phyloP scores from a whole-genome alignment of 2,797 vertebrate species.

The Notamacropus eugenii region DNA sequence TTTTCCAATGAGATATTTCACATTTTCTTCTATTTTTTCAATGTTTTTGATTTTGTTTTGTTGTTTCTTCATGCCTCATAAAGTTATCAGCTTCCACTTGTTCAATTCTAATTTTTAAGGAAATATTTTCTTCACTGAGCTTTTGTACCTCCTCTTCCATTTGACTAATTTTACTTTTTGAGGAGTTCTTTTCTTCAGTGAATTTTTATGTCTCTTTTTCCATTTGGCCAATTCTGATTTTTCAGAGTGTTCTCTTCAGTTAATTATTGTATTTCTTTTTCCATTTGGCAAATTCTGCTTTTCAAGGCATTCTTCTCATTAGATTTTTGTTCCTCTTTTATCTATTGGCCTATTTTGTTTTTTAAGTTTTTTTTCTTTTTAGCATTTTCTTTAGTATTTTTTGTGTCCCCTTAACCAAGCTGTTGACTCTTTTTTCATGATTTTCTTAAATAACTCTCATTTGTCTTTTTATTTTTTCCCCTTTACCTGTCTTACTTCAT shows the following conservation, averaged over 20 bases:
- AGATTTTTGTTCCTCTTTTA: neutral
- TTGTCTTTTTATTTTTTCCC: too few species aligned
- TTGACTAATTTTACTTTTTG: neutral
- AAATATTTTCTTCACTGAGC: too few species aligned
- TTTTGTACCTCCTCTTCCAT: neutral
- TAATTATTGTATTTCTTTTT: neutral
- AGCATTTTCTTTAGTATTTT: neutral
- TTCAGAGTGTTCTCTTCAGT: too few species aligned
- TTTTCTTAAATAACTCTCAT: too few species aligned
- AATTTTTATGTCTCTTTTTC: neutral
- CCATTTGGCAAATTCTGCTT: neutral
- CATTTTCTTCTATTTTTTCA: too few species aligned
- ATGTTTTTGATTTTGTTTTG: too few species aligned
- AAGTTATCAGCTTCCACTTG: too few species aligned
- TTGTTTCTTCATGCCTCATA: too few species aligned
- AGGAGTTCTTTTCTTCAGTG: neutral
- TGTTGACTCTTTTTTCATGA: neutral
- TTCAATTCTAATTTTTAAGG: too few species aligned
- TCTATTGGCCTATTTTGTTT: neutral
- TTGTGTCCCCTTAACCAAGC: neutral
- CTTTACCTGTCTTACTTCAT: neutral
- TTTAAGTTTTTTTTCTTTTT: neutral
- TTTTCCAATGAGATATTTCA: too few species aligned
- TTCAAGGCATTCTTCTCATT: neutral
- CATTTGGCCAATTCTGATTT: too few species aligned